A percentile compares a stretch with the other conserved stretches of the same genome.
These are phyloP conservation scores for Aspidapion aeneum DNA, from an alignment of 2,888 invertebrate species.

Conservation along the genomic window DNA sequence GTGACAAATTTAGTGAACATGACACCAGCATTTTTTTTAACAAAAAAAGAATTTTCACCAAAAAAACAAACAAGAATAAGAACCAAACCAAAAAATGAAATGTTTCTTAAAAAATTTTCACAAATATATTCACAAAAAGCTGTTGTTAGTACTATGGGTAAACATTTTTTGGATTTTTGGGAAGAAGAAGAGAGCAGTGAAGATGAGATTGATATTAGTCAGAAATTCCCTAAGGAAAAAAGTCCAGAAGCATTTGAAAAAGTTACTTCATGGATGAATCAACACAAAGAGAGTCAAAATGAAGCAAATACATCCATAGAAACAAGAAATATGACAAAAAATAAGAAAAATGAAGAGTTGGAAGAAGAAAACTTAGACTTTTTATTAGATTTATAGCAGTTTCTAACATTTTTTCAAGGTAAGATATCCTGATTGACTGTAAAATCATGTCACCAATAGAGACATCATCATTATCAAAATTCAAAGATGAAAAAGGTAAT, in stretches of 20 bases:
- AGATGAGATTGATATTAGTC: slow-evolving; percentile 19
- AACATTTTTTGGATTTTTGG: slow-evolving; percentile 33
- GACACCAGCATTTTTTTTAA: slow-evolving; percentile 16
- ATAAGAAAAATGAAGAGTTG: slow-evolving; percentile 14
- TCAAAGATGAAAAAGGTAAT: slow-evolving; percentile 9
- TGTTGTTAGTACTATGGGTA: slow-evolving; percentile 28
- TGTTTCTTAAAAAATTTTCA: slow-evolving; percentile 12
- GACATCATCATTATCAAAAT: too few relatives aligned
- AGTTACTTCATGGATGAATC: slow-evolving; percentile 34
- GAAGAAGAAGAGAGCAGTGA: slow-evolving; percentile 28
- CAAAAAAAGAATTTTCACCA: neutral
- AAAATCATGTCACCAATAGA: slow-evolving; percentile 14
- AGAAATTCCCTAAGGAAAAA: slow-evolving; percentile 7
- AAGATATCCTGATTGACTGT: neutral
- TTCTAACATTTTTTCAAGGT: too few relatives aligned
- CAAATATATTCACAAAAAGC: slow-evolving; percentile 23
- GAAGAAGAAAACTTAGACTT: slow-evolving; percentile 8
- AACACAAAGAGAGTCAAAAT: too few relatives aligned
- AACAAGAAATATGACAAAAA: too few relatives aligned
- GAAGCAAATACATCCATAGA: too few relatives aligned
- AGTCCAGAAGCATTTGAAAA: slow-evolving; percentile 24
- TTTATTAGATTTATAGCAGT: neutral
- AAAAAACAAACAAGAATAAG: neutral
- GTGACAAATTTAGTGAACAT: slow-evolving; percentile 21
- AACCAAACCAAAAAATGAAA: neutral